Evolutionary conservation across 2,113 vertebrate genomes (phyloP).

Genomic region (Aepyceros melampus): DNA sequence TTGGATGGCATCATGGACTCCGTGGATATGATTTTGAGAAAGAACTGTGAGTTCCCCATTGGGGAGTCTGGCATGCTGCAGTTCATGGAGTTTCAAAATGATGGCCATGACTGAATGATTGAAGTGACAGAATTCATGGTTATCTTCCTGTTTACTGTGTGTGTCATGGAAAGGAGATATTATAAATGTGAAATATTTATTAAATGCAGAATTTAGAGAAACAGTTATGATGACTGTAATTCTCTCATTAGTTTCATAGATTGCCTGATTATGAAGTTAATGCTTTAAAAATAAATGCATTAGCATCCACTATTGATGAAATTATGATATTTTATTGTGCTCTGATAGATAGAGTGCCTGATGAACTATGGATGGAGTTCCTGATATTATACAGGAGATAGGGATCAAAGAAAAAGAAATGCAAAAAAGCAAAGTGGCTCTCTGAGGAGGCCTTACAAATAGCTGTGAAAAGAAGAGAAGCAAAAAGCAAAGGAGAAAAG

Average conservation of each 20-base stretch:
- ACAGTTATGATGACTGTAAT: neutral
- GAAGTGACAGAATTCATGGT: neutral
- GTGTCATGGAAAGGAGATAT: neutral
- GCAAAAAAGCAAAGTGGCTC: neutral
- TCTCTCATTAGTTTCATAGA: neutral
- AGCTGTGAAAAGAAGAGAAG: neutral
- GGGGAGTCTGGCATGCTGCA: rapidly evolving
- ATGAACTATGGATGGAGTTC: neutral
- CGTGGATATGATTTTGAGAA: neutral
- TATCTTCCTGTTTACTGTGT: neutral
- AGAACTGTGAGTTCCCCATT: neutral
- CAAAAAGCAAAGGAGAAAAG: neutral
- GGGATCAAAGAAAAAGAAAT: neutral
- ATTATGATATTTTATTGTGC: conserved; percentile 1
- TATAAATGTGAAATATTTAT: neutral
- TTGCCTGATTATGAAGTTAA: neutral
- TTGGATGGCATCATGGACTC: neutral
- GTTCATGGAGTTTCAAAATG: neutral
- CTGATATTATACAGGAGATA: neutral
- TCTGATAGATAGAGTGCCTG: neutral
- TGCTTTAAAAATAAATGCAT: neutral
- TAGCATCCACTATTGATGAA: neutral
- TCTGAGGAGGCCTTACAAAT: neutral
- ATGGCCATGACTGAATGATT: neutral
- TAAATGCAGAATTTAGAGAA: neutral